Base-by-base conservation (phyloP, 2,888 invertebrate species). In the Apamea sordens region DNA sequence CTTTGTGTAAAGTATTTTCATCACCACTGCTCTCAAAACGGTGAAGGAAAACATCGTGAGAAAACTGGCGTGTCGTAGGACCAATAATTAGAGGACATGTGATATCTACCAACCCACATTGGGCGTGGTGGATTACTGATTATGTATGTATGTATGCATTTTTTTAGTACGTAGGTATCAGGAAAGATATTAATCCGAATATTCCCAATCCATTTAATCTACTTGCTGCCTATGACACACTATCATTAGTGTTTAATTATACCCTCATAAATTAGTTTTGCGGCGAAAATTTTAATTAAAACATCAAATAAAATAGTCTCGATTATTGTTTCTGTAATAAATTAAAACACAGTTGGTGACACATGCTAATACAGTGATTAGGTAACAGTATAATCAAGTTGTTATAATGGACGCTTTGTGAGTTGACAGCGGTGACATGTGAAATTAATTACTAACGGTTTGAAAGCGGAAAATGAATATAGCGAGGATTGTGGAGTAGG, bases 391-490 rank as follows among this genome's bases (percentile, higher is more conserved):
- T 80, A 84, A 86, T 84, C 68, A 79, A 75, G 79, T 77, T 80
- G 77, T 82, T 74, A 79, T 86, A 87, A 86, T 84, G 82, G 74
- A 74, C 77, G 76, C 41, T 86, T 83, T 82, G 80, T 53, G 73
- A 85, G 85, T 61, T 82, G 86, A 87, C 86, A 82, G 77, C 77
- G 76, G 44, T 41, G 78, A 73, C 80, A 73, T 47, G 73, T 78
- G 73, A 82, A 82, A 87, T 87, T 87, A 87, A 87, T 87, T 86
- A 86, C 79, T 65, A 59, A 81, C 44, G 36, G 72, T 78, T 69
- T 73, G 44, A 76, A 75, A 68, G 77, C 28, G 78, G 77, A 70
- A 73, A 85, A 87, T 87, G 78, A 74, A 84, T 82, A 68, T 36
- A 44, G 41, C 32, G 44, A 24, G 41, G 21, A 63, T 59, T 74